Evolutionary conservation across 92 coral and sea anemone genomes (phyloP), one percentile per base, ranked within the genome.

Genomic region (Metridium senile): DNA sequence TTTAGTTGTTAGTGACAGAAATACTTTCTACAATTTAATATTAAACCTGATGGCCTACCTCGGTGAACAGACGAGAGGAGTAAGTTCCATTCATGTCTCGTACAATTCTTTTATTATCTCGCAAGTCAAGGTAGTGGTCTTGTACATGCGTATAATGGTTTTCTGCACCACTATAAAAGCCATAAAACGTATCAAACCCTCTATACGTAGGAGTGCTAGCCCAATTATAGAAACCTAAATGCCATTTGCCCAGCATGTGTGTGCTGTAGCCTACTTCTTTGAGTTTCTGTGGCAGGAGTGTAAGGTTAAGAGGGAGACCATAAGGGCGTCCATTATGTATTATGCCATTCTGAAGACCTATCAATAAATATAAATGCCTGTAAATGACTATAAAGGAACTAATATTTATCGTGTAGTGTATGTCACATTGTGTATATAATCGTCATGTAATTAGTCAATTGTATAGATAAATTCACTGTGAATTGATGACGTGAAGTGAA

Each of bases 191-290:
- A 76, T 90, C 95, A 87, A 90, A 90, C 10, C 95, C 95, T 1
- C 95, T 78, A 76, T 87, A 84, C 21, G 95, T 90, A 26, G 95
- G 95, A 0, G 95, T 90, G 66, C 88, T 87, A 3, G 72, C 92
- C 95, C 95, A 90, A 75, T 90, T 90, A 58, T 87, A 90, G 82
- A 90, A 90, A 28, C 95, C 95, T 43, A 90, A 75, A 53, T 90
- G 95, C 95, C 95, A 90, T 69, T 90, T 90, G 9, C 95, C 95
- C 1, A 87, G 74, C 89, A 90, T 90, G 64, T 90, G 95, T 2
- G 95, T 90, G 28, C 84, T 80, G 74, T 90, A 89, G 2, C 93
- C 93, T 65, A 80, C 80, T 66, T 87, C 71, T 57, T 83, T 46
- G 26, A 87, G 88, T 35, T 83, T 87, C 64, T 87, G 91, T 39